Evolutionary conservation across 2,113 vertebrate genomes (phyloP).

Genomic region (Pomatostomus ruficeps): DNA sequence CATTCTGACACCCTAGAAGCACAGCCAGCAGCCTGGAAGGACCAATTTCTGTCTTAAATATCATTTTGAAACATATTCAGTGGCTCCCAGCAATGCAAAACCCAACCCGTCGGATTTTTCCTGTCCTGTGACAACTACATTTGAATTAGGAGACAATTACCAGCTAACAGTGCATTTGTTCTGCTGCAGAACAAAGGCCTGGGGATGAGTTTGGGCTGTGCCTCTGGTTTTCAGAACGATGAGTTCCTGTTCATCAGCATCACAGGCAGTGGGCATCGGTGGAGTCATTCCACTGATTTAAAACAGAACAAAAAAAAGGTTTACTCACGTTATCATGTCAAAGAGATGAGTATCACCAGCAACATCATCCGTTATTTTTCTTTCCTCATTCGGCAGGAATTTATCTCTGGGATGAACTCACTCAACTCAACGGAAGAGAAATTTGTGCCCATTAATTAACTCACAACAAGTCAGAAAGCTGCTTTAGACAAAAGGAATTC

Average conservation of each 20-base stretch:
- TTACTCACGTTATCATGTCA: background rate
- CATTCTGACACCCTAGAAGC: background rate
- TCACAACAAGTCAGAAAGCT: background rate
- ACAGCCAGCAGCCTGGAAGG: background rate
- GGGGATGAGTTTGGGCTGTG: background rate
- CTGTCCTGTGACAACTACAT: background rate
- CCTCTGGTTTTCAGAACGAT: background rate
- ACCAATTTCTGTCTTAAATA: background rate
- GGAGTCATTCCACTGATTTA: background rate
- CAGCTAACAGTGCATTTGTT: background rate
- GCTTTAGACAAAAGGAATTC: background rate
- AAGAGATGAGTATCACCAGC: background rate
- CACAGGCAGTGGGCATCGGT: background rate
- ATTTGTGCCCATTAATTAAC: background rate
- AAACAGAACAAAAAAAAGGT: background rate
- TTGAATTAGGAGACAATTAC: background rate
- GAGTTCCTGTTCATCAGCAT: background rate
- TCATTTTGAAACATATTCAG: background rate
- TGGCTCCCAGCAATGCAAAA: background rate
- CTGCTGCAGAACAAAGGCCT: background rate
- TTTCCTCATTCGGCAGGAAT: background rate
- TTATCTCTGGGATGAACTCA: background rate
- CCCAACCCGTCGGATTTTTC: background rate
- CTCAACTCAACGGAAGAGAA: background rate
- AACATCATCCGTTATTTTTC: background rate